Percentiles rank a stretch among this genome's conserved stretches.
These are phyloP conservation scores for Notospermus geniculatus DNA, from an alignment of 1,140 invertebrate species.

Conservation along the genomic window DNA sequence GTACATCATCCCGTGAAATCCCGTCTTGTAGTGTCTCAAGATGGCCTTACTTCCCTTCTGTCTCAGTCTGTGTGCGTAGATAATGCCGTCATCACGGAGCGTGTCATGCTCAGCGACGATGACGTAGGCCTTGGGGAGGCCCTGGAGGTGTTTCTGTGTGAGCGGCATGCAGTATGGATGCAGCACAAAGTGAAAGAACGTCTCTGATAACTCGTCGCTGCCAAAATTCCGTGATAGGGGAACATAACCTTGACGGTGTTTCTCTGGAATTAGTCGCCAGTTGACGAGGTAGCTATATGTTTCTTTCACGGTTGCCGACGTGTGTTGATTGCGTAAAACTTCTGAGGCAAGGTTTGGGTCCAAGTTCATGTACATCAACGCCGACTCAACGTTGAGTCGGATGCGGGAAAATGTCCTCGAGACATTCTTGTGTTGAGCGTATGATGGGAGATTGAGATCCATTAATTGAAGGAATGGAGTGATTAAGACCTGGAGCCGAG, in stretches of 20 bases:
- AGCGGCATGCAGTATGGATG: conserved; percentile 1
- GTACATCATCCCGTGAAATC: too few relatives aligned
- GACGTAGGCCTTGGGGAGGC: neutral
- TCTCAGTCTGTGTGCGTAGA: neutral
- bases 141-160: conserved; percentile 1
- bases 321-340: neutral
- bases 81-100: neutral
- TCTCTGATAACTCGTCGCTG: neutral
- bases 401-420: neutral
- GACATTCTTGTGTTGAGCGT: neutral
- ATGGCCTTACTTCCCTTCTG: neutral
- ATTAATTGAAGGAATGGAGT: neutral
- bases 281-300: neutral
- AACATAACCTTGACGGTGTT: neutral
- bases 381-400: neutral
- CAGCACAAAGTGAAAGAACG: neutral
- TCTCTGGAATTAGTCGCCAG: neutral
- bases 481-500: neutral
- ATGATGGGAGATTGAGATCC: conserved; percentile 5
- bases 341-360: neutral
- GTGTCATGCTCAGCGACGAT: neutral
- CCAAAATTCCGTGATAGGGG: neutral
- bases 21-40: too few relatives aligned
- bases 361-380: neutral
- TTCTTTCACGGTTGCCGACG: neutral